A percentile compares a stretch with the other conserved stretches of the same genome.
These are phyloP conservation scores for Melanophora roralis DNA, from an alignment of 2,888 invertebrate species.

Conservation along the genomic window DNA sequence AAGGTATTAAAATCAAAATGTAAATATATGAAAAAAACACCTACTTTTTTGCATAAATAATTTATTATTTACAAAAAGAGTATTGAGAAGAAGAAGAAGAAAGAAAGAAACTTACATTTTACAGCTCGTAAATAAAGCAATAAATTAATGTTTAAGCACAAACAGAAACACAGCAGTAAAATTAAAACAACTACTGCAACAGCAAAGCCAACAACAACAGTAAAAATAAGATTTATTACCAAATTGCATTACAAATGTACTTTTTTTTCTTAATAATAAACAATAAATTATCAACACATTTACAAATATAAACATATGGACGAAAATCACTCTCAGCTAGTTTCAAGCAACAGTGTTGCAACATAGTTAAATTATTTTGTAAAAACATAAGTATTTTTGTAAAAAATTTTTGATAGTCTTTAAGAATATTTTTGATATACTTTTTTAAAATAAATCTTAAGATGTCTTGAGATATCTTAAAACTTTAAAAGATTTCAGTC, in stretches of 20 bases:
- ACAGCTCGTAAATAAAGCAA: slow-evolving; percentile 62
- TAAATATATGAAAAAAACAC: too few species aligned
- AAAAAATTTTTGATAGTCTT: too few species aligned
- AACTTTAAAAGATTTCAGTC: too few species aligned
- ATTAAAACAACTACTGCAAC: slow-evolving; percentile 16
- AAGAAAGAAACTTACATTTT: slow-evolving; percentile 54
- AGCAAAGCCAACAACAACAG: slow-evolving; percentile 29
- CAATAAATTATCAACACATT: slow-evolving; percentile 18
- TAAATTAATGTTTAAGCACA: slow-evolving; percentile 61
- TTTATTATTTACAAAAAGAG: slow-evolving; percentile 41
- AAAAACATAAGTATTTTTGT: too few species aligned
- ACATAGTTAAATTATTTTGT: too few species aligned
- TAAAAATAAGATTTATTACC: slow-evolving; percentile 58
- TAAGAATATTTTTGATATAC: too few species aligned
- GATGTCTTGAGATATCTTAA: too few species aligned
- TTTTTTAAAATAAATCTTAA: too few species aligned
- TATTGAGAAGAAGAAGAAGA: slow-evolving; percentile 24
- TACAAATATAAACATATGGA: neutral
- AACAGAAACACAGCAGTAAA: slow-evolving; percentile 46
- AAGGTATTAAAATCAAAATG: slow-evolving; percentile 22
- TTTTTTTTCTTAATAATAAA: slow-evolving; percentile 54
- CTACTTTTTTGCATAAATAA: slow-evolving; percentile 45
- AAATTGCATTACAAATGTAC: slow-evolving; percentile 61
- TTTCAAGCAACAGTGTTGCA: neutral
- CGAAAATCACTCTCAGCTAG: neutral